Evolutionary conservation across 2,797 vertebrate genomes (phyloP).

Genomic region (Gallinago solitaria): DNA sequence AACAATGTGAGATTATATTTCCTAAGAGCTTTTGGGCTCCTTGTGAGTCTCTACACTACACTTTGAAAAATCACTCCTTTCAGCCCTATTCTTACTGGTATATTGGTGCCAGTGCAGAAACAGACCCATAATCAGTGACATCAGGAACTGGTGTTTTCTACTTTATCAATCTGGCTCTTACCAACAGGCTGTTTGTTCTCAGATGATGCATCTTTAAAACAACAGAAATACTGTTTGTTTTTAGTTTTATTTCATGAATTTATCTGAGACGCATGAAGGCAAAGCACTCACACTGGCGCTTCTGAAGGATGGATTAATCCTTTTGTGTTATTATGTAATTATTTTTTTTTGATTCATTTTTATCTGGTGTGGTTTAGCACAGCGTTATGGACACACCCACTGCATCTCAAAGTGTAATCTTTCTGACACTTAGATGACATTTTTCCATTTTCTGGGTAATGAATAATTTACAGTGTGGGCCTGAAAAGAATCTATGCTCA

Average conservation of each 20-base stretch:
- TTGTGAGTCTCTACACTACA: background rate
- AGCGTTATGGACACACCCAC: background rate
- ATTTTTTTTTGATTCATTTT: background rate
- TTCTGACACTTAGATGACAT: constrained; percentile 52
- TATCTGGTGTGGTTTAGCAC: background rate
- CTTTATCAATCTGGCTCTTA: background rate
- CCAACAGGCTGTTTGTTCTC: background rate
- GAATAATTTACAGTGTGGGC: constrained; percentile 12
- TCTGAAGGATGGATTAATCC: background rate
- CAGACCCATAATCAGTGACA: background rate
- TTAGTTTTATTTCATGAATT: background rate
- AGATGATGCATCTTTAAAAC: background rate
- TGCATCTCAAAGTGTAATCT: constrained; percentile 28
- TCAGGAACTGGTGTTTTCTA: background rate
- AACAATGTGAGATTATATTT: background rate
- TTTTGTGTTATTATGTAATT: background rate
- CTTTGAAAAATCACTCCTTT: background rate
- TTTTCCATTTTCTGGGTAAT: constrained; percentile 35
- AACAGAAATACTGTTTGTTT: background rate
- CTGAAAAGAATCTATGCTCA: background rate
- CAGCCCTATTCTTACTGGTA: background rate
- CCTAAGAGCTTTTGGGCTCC: background rate
- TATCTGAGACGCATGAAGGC: background rate
- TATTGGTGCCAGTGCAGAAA: background rate
- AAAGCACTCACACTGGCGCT: background rate